Evolutionary conservation across 1,140 invertebrate species (phyloP), one percentile per base, ranked within the genome.

Genomic region (Aphelenchoides avenae): DNA sequence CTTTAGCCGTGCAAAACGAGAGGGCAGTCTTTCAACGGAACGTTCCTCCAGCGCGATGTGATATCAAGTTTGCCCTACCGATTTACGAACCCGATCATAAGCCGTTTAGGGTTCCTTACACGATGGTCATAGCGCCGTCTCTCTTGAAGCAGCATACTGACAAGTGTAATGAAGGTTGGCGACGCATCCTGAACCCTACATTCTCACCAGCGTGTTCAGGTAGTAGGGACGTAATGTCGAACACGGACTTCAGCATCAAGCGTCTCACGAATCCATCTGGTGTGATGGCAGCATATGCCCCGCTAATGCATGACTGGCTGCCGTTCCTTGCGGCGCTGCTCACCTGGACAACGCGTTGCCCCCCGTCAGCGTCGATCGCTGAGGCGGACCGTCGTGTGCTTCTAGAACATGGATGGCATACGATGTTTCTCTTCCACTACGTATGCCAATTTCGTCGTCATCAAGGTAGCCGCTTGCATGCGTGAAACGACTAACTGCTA

Each of bases 1-100:
- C 47, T 68, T 54, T 46, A 68, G 67, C 65, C 5, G 66, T 68
- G 26, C 66, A 69, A 66, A 68, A 69, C 46, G 67, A 68, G 34
- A 55, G 66, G 7, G 27, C 43, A 22, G 48, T 63, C 7, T 48
- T 66, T 20, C 42, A 54, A 15, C 55, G 52, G 40, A 15, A 40
- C 13, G n/a, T 9, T 15, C 29, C 27, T 37, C 27, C 9, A 9
- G 15, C 18, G 18, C 33, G 3, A 18, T 26, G 20, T 11, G 33
- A 20, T 18, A 26, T n/a, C 2, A 11, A 30, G n/a, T n/a, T 29
- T 57, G 27, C 9, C 6, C 5, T 36, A 18, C 29, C 20, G 22
- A 9, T 33, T 42, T n/a, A 24, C 22, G 31, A 7, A 9, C 41
- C 24, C 24, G 18, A 13, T 9, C 6, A 52, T 26, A 49, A 27